Evolutionary conservation across 2,888 invertebrate species (phyloP), one percentile per base, ranked within the genome.

Genomic region (Melolontha melolontha): DNA sequence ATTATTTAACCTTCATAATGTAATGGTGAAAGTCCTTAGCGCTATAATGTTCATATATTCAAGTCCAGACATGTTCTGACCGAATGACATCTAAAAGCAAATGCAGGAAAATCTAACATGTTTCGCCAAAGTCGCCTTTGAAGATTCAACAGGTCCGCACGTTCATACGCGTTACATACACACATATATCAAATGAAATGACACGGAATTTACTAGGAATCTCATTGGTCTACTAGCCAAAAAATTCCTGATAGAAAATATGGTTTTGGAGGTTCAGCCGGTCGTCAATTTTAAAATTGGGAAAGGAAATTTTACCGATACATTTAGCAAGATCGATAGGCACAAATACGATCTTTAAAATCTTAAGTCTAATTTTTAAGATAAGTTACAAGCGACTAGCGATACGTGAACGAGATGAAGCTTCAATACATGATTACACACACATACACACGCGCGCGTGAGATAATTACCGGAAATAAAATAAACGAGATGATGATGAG

Each of bases 131-230:
- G 50, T 51, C 41, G 12, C 12, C 41, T 39, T 49, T 63, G 63
- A 50, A 70, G 67, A 69, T 63, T 69, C 74, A 74, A 74, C 74
- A 74, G 72, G 74, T 74, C 66, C 22, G 22, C 22, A 22, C 22
- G 22, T 22, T 22, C 1, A 39, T 16, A 39, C 16, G 34, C 11
- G 52, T 12, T 39, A 16, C 14, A 39, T 54, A 16, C 10, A 16
- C 10, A 39, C 12, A 7, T 14, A 7, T 54, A 34, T 34, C 34
- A 8, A 34, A 34, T 34, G 34, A 34, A 34, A 34, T 34, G 2
- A 34, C 10, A 6, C 10, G 34, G 6, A 34, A 6, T 34, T 6
- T 34, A 22, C 34, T 5, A 1, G 34, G 34, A 34, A 34, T 34
- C 10, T 22, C 22, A 2, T 4, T 22, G 22, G 2, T 22, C 22